Conservation (phyloP, 2,797 vertebrate genomes). For the Podarcis siculus region DNA sequence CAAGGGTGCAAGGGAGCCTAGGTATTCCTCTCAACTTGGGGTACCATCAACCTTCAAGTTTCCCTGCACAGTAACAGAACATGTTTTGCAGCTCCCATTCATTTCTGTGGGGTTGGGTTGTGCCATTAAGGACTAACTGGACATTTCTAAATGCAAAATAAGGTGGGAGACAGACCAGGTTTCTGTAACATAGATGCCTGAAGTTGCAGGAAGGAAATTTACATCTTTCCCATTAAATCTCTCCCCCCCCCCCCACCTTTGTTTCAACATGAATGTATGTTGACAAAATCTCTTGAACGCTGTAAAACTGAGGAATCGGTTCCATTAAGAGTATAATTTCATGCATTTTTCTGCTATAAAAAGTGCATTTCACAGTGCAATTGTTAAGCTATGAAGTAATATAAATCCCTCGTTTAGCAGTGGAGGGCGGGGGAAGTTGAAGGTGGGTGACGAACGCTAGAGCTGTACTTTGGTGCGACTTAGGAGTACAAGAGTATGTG, state of each 20-base stretch:
- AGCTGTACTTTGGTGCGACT: background rate
- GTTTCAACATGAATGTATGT: slow-evolving; percentile 20
- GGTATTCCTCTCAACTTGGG: background rate
- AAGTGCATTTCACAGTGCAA: background rate
- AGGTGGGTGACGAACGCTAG: slow-evolving; percentile 1
- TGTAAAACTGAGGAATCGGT: slow-evolving; percentile 17
- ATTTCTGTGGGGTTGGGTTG: background rate
- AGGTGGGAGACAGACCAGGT: background rate
- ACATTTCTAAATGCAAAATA: slow-evolving; percentile 15
- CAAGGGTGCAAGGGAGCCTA: too few species aligned
- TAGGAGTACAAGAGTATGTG: too few species aligned
- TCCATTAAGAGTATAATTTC: slow-evolving; percentile 29
- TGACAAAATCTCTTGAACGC: slow-evolving; percentile 18
- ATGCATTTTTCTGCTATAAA: slow-evolving; percentile 16
- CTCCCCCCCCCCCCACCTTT: background rate
- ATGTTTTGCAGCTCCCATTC: background rate
- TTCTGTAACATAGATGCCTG: slow-evolving; percentile 7
- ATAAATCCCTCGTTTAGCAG: background rate
- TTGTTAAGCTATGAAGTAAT: slow-evolving; percentile 15
- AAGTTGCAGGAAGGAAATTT: background rate
- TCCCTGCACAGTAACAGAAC: background rate
- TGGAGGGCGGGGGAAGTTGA: background rate
- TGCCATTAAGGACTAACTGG: background rate
- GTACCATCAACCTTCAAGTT: background rate
- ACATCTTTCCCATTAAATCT: slow-evolving; percentile 20